A percentile compares a stretch with the other conserved stretches of the same genome.
phyloP scores from a whole-genome alignment of 2,888 invertebrate genomes.

The Dorcus parallelipipedus region DNA sequence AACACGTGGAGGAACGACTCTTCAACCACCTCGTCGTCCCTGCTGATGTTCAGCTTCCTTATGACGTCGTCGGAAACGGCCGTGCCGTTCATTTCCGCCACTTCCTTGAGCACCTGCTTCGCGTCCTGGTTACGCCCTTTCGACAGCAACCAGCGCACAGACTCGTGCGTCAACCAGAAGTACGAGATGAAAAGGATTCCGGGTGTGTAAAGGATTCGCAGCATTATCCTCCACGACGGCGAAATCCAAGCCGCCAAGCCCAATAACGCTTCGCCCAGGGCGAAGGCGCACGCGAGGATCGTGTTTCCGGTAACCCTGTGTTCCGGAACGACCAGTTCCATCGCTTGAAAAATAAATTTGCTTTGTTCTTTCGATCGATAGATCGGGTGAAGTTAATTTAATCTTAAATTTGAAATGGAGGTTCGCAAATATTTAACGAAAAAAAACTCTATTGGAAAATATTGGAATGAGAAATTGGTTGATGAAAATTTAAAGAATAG shows the following conservation, averaged over 20 bases:
- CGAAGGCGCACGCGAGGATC: conserved; percentile 66
- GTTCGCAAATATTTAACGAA: too few relatives aligned
- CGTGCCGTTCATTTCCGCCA: conserved; percentile 59
- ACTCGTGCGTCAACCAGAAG: conserved; percentile 65
- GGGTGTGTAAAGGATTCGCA: conserved; percentile 61
- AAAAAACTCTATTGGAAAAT: too few relatives aligned
- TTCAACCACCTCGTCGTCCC: conserved; percentile 16
- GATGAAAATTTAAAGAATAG: too few relatives aligned
- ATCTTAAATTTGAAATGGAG: too few relatives aligned
- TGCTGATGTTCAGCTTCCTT: conserved; percentile 8
- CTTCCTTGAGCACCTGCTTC: conserved; percentile 55
- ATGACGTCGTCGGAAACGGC: conserved; percentile 9
- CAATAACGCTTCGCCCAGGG: conserved; percentile 65
- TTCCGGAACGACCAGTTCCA: conserved; percentile 73
- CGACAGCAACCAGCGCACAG: conserved; percentile 69
- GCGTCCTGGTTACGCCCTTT: conserved; percentile 55
- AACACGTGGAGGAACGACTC: conserved; percentile 47
- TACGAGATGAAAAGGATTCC: conserved; percentile 66
- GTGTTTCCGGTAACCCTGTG: conserved; percentile 70
- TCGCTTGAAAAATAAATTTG: conserved; percentile 50
- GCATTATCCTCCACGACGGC: conserved; percentile 64
- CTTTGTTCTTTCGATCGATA: too few relatives aligned
- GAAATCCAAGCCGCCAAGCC: conserved; percentile 65
- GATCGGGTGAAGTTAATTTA: too few relatives aligned
- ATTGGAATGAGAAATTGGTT: too few relatives aligned